These are phyloP conservation scores for Cerceris rybyensis DNA, from an alignment of 2,888 invertebrate species.

Conservation along the genomic window DNA sequence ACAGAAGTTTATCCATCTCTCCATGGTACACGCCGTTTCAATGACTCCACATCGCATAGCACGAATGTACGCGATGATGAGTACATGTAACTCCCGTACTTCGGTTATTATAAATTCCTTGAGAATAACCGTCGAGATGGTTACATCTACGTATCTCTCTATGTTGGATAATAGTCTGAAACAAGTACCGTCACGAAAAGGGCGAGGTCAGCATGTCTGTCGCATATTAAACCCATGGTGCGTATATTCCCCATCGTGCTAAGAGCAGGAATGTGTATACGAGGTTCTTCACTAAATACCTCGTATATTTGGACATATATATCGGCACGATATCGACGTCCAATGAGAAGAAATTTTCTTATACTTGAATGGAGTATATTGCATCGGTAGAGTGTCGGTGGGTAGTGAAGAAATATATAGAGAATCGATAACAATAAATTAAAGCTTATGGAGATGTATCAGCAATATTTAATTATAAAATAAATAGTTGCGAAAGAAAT, in stretches of 20 bases:
- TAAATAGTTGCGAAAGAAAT: too few relatives aligned
- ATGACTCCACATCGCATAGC: neutral
- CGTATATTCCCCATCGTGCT: constrained; percentile 43
- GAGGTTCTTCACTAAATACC: constrained; percentile 55
- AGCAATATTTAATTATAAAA: too few relatives aligned
- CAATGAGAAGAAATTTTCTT: constrained; percentile 52
- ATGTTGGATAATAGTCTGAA: constrained; percentile 73
- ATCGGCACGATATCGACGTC: constrained; percentile 29
- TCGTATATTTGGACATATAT: constrained; percentile 62
- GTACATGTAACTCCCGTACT: constrained; percentile 53
- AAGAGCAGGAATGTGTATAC: constrained; percentile 60
- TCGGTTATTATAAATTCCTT: constrained; percentile 77
- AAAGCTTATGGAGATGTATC: too few relatives aligned
- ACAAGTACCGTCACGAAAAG: constrained; percentile 73
- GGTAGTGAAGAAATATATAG: constrained; percentile 4
- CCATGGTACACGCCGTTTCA: too few relatives aligned
- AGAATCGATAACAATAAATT: too few relatives aligned
- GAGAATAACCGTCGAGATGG: constrained; percentile 70
- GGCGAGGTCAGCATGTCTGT: constrained; percentile 75
- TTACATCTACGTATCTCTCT: constrained; percentile 65
- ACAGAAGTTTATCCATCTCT: neutral
- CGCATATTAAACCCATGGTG: constrained; percentile 74
- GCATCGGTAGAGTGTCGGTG: constrained; percentile 17
- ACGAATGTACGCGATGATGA: constrained; percentile 55
- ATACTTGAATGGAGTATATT: constrained; percentile 35